Evolutionary conservation across 2,113 vertebrate species (phyloP), one percentile per base, ranked within the genome.

Genomic region (Lepisosteus oculatus): DNA sequence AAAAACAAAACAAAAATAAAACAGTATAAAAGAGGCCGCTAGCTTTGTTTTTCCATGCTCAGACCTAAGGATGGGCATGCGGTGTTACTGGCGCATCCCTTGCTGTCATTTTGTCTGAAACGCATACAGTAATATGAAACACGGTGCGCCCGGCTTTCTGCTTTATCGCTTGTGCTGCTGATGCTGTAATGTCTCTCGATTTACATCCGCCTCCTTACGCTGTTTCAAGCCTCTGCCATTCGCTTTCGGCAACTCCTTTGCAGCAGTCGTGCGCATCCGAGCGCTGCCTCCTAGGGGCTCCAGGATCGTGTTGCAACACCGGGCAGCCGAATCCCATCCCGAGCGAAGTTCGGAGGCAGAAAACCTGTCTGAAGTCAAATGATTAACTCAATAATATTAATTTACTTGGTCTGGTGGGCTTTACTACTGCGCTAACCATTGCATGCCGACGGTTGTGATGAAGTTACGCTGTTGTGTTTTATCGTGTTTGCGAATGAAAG

Each of bases 231-330:
- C 43, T 70, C 67, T 61, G 5, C 55, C 42, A 29, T 57, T 61
- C 70, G 59, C 51, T 73, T 68, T 75, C 79, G 78, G 77, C 78
- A 65, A 78, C 47, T n/a, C 75, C 67, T 65, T 14, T 54, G 75
- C 72, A 56, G 68, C 11, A 61, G 73, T 73, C 76, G 70, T 75
- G 67, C 69, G 72, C 79, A 78, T 42, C 65, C 56, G 62, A 72
- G 77, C 62, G 73, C 84, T 61, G 71, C 83, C 78, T 65, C 76
- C 61, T 75, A 63, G 80, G 71, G 79, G 82, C 77, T 61, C 70
- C 54, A 70, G 86, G 81, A 86, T 90, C 79, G 87, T 74, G 69
- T 85, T 88, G 55, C 47, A n/a, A 74, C 63, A 2, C 73, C 45
- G n/a, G 47, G 29, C 55, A 56, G 11, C 61, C 45, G 11, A 56